phyloP scores from a whole-genome alignment of 2,888 invertebrate species.

The Torymus texanus region DNA sequence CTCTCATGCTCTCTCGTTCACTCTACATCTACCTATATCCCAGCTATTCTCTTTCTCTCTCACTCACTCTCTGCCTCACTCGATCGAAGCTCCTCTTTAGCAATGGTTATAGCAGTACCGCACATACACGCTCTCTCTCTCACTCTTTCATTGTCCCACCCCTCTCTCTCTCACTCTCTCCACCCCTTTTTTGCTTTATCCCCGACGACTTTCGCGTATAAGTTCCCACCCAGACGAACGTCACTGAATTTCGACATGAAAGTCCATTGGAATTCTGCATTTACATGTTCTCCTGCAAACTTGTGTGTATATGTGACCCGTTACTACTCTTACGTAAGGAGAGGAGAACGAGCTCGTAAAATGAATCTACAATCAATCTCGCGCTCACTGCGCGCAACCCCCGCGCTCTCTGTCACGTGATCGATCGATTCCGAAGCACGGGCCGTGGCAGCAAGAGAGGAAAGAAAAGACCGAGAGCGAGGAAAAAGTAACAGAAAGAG shows the following conservation, averaged over 20 bases:
- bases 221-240: too few relatives aligned
- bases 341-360: constrained; percentile 13
- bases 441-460: constrained; percentile 13
- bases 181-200: background rate
- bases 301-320: background rate
- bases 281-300: too few relatives aligned
- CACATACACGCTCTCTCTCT: background rate
- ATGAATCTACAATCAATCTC: constrained; percentile 49
- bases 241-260: too few relatives aligned
- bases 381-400: constrained; percentile 43
- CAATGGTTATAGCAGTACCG: background rate
- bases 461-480: background rate
- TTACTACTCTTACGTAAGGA: constrained; percentile 37
- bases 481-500: background rate
- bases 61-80: background rate
- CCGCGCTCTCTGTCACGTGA: constrained; percentile 51
- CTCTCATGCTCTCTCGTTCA: background rate
- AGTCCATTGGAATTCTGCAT: too few relatives aligned
- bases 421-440: constrained; percentile 57
- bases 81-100: constrained; percentile 12
- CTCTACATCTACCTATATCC: background rate
- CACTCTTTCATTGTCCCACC: constrained; percentile 6
- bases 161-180: background rate
- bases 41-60: background rate
- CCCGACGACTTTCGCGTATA: too few relatives aligned